Base-by-base conservation (phyloP, 2,888 invertebrate genomes). In the Lasiommata megera region DNA sequence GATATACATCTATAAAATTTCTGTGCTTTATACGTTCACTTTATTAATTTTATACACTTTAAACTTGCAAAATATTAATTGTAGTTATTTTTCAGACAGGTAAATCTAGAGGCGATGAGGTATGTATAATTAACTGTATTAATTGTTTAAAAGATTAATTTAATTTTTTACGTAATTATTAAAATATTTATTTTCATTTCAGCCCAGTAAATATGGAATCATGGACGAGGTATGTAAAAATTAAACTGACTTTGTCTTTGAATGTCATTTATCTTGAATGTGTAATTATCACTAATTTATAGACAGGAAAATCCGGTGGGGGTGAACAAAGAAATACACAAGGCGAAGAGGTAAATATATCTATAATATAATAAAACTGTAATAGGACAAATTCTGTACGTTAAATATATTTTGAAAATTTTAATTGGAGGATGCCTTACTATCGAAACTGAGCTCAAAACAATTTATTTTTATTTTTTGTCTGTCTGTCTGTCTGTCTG, bases 91-190 rank as follows among this genome's bases (percentile, higher is more conserved):
- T 76, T 53, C 74, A 84, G 84, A 84, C 83, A 28, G 83, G 83
- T 55, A 78, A 83, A 67, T 83, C 84, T 6, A 75, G 79, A 63
- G 84, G 82, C 41, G 82, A 83, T 61, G 80, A 81, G 80, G 83
- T 83, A 73, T 58, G 8, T 56, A 23, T 3, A 11, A 11, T 36
- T 43, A n/a, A 16, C 11, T 51, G 29, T 29, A 0, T 7, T n/a
- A 11, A 11, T 11, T 34, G 11, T 14, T 14, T 1, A 9, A 29
- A 1, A 1, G 5, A 44, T 29, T 28, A 12, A 29, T 14, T 14
- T 6, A 12, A 8, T 9, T 0, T 29, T 28, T 9, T 31, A 31
- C 31, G 1, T 31, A 1, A 28, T 31, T 31, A 31, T 31, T 6
- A 31, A 9, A 1, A 7, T 1, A 31, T 34, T 46, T 16, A n/a